Percentiles rank a stretch among this genome's conserved stretches.
Conservation (phyloP, 2,888 invertebrate species). For the Crocallis elinguaria region DNA sequence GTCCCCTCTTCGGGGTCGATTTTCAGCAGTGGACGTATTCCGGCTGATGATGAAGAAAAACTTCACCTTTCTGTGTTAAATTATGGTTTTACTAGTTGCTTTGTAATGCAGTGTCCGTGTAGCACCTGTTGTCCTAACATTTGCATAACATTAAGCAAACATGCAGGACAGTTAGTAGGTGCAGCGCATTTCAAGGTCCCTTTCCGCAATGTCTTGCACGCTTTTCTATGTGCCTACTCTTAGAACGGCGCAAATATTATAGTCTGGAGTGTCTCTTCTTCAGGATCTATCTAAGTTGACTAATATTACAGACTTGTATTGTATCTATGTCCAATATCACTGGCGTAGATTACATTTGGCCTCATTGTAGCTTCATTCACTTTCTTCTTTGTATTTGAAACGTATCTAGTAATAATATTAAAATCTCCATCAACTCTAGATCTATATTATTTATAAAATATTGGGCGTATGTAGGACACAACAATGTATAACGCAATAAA, state of each 20-base stretch:
- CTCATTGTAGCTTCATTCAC: too few species aligned
- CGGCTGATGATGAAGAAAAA: too few species aligned
- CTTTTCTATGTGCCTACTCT: slow-evolving; percentile 16
- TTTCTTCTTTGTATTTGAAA: too few species aligned
- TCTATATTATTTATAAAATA: too few species aligned
- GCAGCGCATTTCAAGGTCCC: slow-evolving; percentile 32
- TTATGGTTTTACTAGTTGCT: neutral
- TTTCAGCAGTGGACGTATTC: too few species aligned
- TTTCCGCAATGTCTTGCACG: slow-evolving; percentile 25
- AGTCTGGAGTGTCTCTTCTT: neutral
- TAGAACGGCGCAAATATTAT: slow-evolving; percentile 6
- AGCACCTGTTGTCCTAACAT: slow-evolving; percentile 32
- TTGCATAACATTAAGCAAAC: slow-evolving; percentile 34
- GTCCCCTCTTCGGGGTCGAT: too few species aligned
- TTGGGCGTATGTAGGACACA: too few species aligned
- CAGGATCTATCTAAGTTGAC: neutral
- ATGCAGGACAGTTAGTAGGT: slow-evolving; percentile 28
- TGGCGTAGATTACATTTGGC: too few species aligned
- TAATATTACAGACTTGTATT: neutral
- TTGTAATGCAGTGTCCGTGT: slow-evolving; percentile 25
- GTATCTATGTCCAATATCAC: too few species aligned
- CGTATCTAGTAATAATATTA: too few species aligned
- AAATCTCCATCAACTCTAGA: too few species aligned
- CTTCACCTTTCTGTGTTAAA: too few species aligned
- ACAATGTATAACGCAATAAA: neutral